phyloP scores from a whole-genome alignment of 2,113 vertebrate genomes.

The Triplophysa siluroides region DNA sequence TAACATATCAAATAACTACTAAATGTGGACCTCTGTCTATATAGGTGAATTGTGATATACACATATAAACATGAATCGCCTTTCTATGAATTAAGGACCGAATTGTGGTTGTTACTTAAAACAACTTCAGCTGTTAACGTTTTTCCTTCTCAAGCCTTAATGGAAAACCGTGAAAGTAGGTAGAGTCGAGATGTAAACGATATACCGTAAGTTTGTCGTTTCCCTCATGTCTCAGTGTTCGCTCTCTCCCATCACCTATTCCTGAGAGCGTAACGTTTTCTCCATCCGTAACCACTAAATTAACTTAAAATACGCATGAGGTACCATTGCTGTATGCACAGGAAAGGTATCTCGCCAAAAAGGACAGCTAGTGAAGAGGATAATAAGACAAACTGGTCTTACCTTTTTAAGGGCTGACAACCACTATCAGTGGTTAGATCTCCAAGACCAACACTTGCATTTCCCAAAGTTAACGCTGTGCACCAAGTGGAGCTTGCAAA shows the following conservation, averaged over 20 bases:
- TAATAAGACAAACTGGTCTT: constrained; percentile 74
- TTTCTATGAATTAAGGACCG: constrained; percentile 39
- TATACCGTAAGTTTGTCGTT: constrained; percentile 48
- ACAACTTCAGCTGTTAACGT: constrained; percentile 41
- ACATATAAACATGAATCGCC: not conserved
- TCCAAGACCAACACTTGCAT: constrained; percentile 91
- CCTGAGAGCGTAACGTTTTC: constrained; percentile 39
- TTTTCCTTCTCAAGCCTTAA: not conserved
- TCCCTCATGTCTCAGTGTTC: constrained; percentile 42
- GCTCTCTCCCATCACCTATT: constrained; percentile 30
- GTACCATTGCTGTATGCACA: not conserved
- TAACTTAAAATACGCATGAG: constrained; percentile 41
- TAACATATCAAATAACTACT: not conserved
- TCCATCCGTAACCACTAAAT: constrained; percentile 46
- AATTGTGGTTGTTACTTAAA: constrained; percentile 34
- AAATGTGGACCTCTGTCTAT: not conserved
- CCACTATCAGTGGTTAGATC: constrained; percentile 92
- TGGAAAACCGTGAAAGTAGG: not conserved
- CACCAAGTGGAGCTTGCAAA: constrained; percentile 80
- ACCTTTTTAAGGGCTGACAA: constrained; percentile 89
- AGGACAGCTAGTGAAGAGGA: constrained; percentile 58
- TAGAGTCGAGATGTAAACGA: not conserved
- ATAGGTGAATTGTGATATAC: not conserved
- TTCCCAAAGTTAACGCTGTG: constrained; percentile 96
- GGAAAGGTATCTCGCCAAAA: constrained; percentile 49